Conservation (phyloP, 2,888 invertebrate species). For the Scaptomyza reducta region DNA sequence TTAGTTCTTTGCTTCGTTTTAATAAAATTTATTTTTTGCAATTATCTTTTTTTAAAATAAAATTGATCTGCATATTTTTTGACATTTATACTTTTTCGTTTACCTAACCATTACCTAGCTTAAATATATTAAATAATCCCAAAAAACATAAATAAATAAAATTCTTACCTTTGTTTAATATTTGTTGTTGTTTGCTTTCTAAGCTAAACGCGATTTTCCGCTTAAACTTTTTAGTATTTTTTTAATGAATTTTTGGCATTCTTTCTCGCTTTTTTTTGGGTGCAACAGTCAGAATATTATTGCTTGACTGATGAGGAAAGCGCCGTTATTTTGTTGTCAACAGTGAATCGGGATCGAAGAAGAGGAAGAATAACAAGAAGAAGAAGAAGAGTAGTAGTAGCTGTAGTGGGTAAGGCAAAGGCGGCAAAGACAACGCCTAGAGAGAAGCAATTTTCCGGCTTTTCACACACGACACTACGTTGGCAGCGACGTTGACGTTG, state of each 20-base stretch:
- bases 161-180: constrained; percentile 32
- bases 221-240: constrained; percentile 25
- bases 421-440: constrained; percentile 19
- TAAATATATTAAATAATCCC: background rate
- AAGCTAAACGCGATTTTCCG: background rate
- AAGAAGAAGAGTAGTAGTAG: background rate
- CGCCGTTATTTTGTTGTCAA: constrained; percentile 40
- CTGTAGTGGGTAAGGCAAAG: constrained; percentile 20
- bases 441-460: constrained; percentile 67
- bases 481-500: constrained; percentile 13
- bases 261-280: constrained; percentile 31
- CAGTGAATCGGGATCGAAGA: constrained; percentile 22
- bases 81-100: no score
- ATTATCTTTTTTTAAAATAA: no score
- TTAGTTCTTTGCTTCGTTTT: no score
- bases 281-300: constrained; percentile 49
- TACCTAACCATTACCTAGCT: background rate
- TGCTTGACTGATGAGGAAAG: constrained; percentile 55
- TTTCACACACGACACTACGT: constrained; percentile 41
- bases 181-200: constrained; percentile 6
- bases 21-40: no score
- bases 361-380: constrained; percentile 12
- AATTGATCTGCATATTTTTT: no score
- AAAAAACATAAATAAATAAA: background rate
- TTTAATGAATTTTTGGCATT: constrained; percentile 26